Conservation (phyloP, 2,797 vertebrate species). For the Aphelocoma californica region DNA sequence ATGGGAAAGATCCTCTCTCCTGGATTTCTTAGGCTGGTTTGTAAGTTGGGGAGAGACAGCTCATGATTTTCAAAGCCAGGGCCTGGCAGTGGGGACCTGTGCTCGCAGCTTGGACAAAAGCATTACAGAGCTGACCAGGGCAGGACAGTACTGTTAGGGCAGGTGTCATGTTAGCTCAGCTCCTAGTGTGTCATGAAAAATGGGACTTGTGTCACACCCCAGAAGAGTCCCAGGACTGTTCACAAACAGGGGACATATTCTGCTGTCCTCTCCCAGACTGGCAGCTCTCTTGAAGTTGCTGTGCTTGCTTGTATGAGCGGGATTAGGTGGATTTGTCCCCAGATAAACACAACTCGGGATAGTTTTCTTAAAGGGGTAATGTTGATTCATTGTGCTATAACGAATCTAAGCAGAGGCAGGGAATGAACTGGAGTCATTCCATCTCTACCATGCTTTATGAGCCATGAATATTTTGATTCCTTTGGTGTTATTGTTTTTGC, state of each 20-base stretch:
- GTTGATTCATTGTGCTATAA: slow-evolving; percentile 15
- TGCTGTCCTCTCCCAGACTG: background rate
- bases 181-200: background rate
- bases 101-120: accelerated
- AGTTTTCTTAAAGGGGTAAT: background rate
- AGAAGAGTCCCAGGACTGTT: background rate
- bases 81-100: background rate
- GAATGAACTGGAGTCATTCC: background rate
- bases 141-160: background rate
- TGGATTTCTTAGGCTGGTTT: background rate
- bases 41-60: background rate
- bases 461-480: slow-evolving; percentile 30
- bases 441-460: slow-evolving; percentile 12
- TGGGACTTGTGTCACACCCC: background rate
- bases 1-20: background rate
- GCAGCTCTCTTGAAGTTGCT: background rate
- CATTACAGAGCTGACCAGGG: accelerated
- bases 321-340: slow-evolving; percentile 40
- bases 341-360: background rate
- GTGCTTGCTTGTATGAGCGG: background rate
- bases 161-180: background rate
- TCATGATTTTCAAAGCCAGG: background rate
- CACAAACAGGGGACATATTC: background rate
- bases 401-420: background rate
- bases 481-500: slow-evolving; percentile 33